phyloP scores from a whole-genome alignment of 2,888 invertebrate genomes.

The Panorpa germanica region DNA sequence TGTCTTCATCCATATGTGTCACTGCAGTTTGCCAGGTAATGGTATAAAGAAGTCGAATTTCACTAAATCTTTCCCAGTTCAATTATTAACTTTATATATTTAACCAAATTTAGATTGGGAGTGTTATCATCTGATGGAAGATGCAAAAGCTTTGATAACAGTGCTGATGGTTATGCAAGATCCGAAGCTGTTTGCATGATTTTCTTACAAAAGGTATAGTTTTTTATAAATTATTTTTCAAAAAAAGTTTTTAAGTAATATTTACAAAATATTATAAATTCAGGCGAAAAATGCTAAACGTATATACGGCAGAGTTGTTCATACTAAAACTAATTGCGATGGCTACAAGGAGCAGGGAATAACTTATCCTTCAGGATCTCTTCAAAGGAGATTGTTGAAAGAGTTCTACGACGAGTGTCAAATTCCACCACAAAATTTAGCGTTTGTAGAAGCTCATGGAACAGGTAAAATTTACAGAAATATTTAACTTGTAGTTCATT shows the following conservation, averaged over 20 bases:
- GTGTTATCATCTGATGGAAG: conserved; percentile 68
- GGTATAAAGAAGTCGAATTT: neutral
- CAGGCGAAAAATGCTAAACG: conserved; percentile 25
- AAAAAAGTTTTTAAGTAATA: no score
- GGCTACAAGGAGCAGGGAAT: conserved; percentile 22
- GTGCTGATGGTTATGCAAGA: conserved; percentile 66
- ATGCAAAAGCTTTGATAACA: conserved; percentile 80
- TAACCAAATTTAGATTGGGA: conserved; percentile 28
- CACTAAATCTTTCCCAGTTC: neutral
- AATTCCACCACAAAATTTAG: conserved; percentile 28
- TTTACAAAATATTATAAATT: no score
- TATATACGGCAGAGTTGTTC: conserved; percentile 30
- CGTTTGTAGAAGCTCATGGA: conserved; percentile 38
- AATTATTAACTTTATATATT: neutral
- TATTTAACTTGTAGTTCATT: no score
- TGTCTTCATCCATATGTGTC: conserved; percentile 24
- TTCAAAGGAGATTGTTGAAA: conserved; percentile 20
- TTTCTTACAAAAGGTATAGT: conserved; percentile 49
- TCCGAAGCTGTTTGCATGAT: conserved; percentile 57
- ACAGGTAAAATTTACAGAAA: no score
- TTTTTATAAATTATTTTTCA: no score
- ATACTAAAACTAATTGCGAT: conserved; percentile 33
- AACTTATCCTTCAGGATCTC: conserved; percentile 16
- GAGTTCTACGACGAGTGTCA: conserved; percentile 29
- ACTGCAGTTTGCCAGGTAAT: conserved; percentile 3